Percentiles rank a stretch among this genome's conserved stretches.
Conservation (phyloP, 1,140 invertebrate species). For the Monomorium pharaonis region DNA sequence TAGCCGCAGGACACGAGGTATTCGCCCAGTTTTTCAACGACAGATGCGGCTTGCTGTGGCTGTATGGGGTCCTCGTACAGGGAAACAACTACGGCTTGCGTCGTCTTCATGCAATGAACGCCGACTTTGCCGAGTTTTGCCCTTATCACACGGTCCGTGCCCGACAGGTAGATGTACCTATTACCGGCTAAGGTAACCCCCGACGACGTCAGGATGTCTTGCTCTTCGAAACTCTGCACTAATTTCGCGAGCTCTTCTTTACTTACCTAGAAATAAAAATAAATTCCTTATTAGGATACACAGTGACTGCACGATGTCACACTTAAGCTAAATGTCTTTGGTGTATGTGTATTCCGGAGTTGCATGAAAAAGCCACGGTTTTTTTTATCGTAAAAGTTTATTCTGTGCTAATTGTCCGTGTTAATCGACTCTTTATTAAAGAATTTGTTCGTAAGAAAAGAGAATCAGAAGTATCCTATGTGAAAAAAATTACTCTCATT, state of each 20-base stretch:
- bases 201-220: constrained; percentile 92
- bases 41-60: constrained; percentile 96
- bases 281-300: not conserved
- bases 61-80: constrained; percentile 97
- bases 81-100: constrained; percentile 96
- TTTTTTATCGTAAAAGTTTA: not conserved
- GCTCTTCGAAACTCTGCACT: constrained; percentile 94
- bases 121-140: constrained; percentile 96
- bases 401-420: not conserved
- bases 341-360: not conserved
- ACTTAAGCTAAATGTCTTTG: not conserved
- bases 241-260: constrained; percentile 95
- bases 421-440: too few relatives aligned
- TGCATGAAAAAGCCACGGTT: not conserved
- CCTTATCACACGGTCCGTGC: constrained; percentile 95
- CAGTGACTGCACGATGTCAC: not conserved
- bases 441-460: too few relatives aligned
- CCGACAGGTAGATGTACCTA: constrained; percentile 96
- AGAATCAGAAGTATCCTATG: too few relatives aligned
- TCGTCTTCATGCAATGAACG: constrained; percentile 97
- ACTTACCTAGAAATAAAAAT: constrained; percentile 89
- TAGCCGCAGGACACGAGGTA: constrained; percentile 97
- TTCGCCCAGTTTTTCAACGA: constrained; percentile 98
- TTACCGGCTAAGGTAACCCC: constrained; percentile 95
- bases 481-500: too few relatives aligned